Evolutionary conservation across 2,888 invertebrate species (phyloP).

Genomic region (Pyrocoelia pectoralis): DNA sequence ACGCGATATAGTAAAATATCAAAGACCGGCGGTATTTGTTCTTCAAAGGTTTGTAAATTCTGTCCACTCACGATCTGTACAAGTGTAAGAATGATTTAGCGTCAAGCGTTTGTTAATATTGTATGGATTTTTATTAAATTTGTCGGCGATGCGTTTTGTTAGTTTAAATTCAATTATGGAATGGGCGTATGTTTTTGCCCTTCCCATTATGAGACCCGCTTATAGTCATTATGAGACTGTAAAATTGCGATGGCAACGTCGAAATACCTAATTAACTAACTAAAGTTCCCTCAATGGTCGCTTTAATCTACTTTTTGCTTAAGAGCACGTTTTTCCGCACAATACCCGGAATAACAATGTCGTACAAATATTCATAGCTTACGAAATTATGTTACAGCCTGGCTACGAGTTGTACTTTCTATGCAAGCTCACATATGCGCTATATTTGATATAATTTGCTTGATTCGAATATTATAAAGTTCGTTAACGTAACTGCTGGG

Average conservation of each 20-base stretch:
- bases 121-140: no score
- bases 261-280: conserved; percentile 4
- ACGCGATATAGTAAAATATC: no score
- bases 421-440: conserved; percentile 8
- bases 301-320: conserved; percentile 1
- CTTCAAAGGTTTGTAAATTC: no score
- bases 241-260: neutral
- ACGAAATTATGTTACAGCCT: neutral
- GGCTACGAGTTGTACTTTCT: neutral
- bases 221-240: no score
- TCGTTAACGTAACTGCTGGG: conserved; percentile 2
- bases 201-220: no score
- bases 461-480: neutral
- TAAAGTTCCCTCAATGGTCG: neutral
- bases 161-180: no score
- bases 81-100: no score
- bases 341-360: neutral
- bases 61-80: no score
- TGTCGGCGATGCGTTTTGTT: no score
- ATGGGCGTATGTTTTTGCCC: no score
- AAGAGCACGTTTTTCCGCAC: neutral
- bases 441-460: neutral
- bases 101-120: no score
- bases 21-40: no score
- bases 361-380: neutral